Evolutionary conservation across 2,797 vertebrate genomes (phyloP), one percentile per base, ranked within the genome.

Genomic region (Salmo trutta): DNA sequence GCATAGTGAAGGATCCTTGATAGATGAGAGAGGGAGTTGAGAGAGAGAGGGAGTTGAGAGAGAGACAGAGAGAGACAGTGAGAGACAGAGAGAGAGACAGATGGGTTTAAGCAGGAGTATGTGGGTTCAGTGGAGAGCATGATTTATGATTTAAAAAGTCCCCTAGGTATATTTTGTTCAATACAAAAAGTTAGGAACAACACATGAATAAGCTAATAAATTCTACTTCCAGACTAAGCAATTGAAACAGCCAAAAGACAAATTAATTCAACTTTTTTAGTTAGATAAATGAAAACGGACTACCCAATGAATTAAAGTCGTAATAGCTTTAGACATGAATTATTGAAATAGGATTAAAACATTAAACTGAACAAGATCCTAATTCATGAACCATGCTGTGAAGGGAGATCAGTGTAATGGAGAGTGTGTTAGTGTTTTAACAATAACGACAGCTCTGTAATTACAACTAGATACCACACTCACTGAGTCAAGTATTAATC

Each of bases 281-380:
- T 75, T 47, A 73, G 47, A 78, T 73, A 74, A 74, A 71, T 75
- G 67, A 53, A 15, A 69, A 76, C 68, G 72, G 31, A 33, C 33
- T 36, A 51, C 47, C 36, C 47, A 82, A 79, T 83, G 69, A 67
- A 78, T 77, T 77, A 73, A 53, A 69, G 31, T 24, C 65, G 33
- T 76, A 79, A 82, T 77, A 77, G 69, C 75, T 56, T 51, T 56
- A 71, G 67, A 67, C 75, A 79, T 85, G 24, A 81, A 81, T 79
- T 73, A 81, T 81, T 85, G 17, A 80, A 79, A 77, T 77, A 77
- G 74, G 77, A 77, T 82, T 85, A 82, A 77, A 72, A 76, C 27
- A 75, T 79, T 77, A 16, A 54, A 51, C 47, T 80, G 51, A 75
- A 70, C 66, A 70, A 68, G 68, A 75, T 75, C 29, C 56, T 73